Percentiles rank a stretch among this genome's conserved stretches.
Evolutionary conservation across 2,113 vertebrate species (phyloP).

Genomic region (Burhinus bistriatus): DNA sequence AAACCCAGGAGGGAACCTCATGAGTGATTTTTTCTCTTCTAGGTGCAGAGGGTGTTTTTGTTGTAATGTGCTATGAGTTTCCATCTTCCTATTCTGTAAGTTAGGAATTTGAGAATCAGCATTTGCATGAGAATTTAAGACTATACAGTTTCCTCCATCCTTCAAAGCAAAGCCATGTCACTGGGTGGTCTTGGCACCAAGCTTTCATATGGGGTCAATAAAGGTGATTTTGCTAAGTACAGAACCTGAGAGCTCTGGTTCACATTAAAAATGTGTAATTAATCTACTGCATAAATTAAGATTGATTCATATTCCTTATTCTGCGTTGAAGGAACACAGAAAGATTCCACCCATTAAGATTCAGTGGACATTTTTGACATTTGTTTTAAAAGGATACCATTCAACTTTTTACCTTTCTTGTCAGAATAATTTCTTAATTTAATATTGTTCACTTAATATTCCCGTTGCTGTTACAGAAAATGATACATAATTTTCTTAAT

Average conservation of each 20-base stretch:
- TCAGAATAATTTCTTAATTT: neutral
- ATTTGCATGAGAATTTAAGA: constrained; percentile 1
- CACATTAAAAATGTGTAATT: neutral
- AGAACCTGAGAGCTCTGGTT: constrained; percentile 10
- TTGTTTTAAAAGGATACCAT: neutral
- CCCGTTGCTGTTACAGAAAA: neutral
- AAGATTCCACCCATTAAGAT: neutral
- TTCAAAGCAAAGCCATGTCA: constrained; percentile 10
- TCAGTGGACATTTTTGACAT: neutral
- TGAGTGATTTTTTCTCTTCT: neutral
- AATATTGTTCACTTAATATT: neutral
- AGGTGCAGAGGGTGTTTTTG: neutral
- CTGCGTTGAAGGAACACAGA: neutral
- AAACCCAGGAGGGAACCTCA: neutral
- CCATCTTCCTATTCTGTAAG: constrained; percentile 38
- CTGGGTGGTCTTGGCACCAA: constrained; percentile 42
- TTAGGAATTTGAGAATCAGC: constrained; percentile 56
- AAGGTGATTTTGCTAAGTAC: constrained; percentile 19
- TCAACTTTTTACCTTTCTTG: neutral
- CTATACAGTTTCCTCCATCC: constrained; percentile 10
- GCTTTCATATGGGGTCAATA: neutral
- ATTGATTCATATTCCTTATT: neutral
- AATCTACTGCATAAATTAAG: constrained; percentile 1
- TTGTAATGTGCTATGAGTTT: neutral
- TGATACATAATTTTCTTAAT: neutral